Conservation (phyloP, 2,888 invertebrate species). For the Cheilosia vulpina region DNA sequence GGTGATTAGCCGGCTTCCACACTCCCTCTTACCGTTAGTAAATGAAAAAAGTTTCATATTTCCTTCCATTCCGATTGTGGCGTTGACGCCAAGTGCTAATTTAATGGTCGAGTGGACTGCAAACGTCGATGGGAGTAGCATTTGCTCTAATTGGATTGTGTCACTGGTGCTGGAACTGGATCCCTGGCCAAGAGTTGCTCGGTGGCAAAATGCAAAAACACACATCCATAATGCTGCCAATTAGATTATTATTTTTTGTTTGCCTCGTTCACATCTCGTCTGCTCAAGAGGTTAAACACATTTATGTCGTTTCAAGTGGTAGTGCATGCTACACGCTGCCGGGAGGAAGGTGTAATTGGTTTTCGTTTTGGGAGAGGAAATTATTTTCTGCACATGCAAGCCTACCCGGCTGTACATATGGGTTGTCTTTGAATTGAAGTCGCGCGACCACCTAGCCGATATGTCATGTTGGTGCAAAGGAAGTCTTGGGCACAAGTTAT, state of each 20-base stretch:
- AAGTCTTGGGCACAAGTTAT: not conserved
- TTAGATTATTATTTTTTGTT: conserved; percentile 63
- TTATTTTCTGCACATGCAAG: not conserved
- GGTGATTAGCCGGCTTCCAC: not conserved
- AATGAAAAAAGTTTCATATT: conserved; percentile 68
- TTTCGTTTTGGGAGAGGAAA: conserved; percentile 28
- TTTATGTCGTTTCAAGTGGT: conserved; percentile 58
- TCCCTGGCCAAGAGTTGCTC: conserved; percentile 36
- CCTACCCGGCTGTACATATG: not conserved
- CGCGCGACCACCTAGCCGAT: conserved; percentile 23
- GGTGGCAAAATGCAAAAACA: conserved; percentile 40
- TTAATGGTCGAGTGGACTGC: conserved; percentile 71
- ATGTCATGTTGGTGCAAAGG: not conserved
- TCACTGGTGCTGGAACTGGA: conserved; percentile 47
- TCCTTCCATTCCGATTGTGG: conserved; percentile 66
- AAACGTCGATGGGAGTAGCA: conserved; percentile 57
- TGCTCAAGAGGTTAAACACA: conserved; percentile 59
- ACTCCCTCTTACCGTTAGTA: not conserved
- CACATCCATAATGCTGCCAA: conserved; percentile 67
- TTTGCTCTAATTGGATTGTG: conserved; percentile 75
- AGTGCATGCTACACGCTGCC: conserved; percentile 23
- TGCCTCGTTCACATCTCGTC: conserved; percentile 5
- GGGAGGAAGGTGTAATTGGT: conserved; percentile 53
- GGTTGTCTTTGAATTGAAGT: conserved; percentile 38
- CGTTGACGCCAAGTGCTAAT: conserved; percentile 73